phyloP scores from a whole-genome alignment of 2,113 vertebrate genomes.

The Sinocyclocheilus anshuiensis region DNA sequence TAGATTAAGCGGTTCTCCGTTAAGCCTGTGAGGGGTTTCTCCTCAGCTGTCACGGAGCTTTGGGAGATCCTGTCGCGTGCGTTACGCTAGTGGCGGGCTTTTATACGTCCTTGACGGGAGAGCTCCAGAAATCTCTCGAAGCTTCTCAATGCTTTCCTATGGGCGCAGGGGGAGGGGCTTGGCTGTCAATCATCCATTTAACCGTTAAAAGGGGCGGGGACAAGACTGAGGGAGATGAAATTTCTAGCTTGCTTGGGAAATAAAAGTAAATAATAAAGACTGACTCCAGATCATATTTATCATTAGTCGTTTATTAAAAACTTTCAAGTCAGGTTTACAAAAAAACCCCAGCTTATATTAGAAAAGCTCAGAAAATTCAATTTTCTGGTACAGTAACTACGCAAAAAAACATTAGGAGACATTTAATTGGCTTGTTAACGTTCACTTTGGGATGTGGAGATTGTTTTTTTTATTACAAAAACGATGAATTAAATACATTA shows the following conservation, averaged over 20 bases:
- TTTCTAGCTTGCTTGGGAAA: neutral
- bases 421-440: neutral
- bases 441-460: conserved; percentile 6
- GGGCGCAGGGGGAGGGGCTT: neutral
- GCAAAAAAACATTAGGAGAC: neutral
- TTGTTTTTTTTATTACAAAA: conserved; percentile 27
- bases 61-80: neutral
- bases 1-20: neutral
- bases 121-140: conserved; percentile 75
- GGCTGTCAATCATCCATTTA: conserved; percentile 56
- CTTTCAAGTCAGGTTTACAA: conserved; percentile 54
- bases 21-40: neutral
- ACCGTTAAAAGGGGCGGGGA: conserved; percentile 23
- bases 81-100: conserved; percentile 37
- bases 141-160: conserved; percentile 44
- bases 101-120: conserved; percentile 55
- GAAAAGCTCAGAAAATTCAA: conserved; percentile 62
- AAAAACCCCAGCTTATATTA: conserved; percentile 61
- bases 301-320: conserved; percentile 56
- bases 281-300: neutral
- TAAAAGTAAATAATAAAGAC: neutral
- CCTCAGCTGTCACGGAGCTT: neutral
- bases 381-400: neutral
- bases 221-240: neutral
- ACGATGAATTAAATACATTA: conserved; percentile 24